These are phyloP conservation scores for Acrobeloides nanus DNA, from an alignment of 2,888 invertebrate species.

Conservation along the genomic window DNA sequence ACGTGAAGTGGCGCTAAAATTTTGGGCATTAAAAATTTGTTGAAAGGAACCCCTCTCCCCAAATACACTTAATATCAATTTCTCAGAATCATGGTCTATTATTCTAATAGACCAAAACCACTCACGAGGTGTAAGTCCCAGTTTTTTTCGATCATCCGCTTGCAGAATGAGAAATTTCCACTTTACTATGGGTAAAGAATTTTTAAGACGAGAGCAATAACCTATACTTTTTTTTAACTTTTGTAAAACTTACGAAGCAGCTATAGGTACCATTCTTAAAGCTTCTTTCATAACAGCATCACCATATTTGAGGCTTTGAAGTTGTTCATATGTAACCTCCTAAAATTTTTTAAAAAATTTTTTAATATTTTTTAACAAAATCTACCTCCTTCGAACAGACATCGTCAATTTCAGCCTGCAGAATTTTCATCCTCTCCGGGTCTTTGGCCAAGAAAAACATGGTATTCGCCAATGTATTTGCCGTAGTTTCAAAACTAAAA, in stretches of 20 bases:
- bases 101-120: too few relatives aligned
- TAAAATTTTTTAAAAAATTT: not conserved
- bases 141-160: too few relatives aligned
- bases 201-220: too few relatives aligned
- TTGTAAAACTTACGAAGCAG: conserved; percentile 15
- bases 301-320: conserved; percentile 11
- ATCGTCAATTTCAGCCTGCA: conserved; percentile 35
- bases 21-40: not conserved
- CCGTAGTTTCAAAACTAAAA: conserved; percentile 57
- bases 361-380: not conserved
- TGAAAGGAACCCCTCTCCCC: too few relatives aligned
- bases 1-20: conserved; percentile 32
- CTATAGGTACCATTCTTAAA: conserved; percentile 19
- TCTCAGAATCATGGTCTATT: too few relatives aligned
- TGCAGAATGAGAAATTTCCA: too few relatives aligned
- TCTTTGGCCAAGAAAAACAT: conserved; percentile 57
- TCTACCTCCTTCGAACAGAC: conserved; percentile 36
- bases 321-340: conserved; percentile 22
- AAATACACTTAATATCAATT: too few relatives aligned
- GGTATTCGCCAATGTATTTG: conserved; percentile 57
- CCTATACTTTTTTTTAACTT: conserved; percentile 1
- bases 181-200: too few relatives aligned
- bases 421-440: conserved; percentile 36
- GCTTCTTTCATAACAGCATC: conserved; percentile 24
- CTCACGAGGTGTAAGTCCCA: too few relatives aligned